Conservation (phyloP, 2,888 invertebrate species). For the Bellardia pandia region DNA sequence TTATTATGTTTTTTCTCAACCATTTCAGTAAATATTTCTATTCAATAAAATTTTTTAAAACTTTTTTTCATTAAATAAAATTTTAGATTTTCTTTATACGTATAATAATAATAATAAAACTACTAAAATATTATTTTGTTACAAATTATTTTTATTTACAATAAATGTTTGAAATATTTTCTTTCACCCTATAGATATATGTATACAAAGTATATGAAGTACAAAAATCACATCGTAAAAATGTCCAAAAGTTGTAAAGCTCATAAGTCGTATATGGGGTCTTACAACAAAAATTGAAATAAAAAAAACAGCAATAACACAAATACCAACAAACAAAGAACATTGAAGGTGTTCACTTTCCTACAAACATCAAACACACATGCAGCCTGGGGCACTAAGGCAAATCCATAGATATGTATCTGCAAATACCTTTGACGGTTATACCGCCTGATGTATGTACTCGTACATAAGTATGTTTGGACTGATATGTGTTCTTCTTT, state of each 20-base stretch:
- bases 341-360: conserved; percentile 45
- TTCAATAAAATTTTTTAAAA: too few relatives aligned
- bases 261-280: conserved; percentile 78
- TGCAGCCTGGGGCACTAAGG: not conserved
- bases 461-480: not conserved
- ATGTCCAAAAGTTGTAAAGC: conserved; percentile 81
- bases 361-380: not conserved
- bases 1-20: too few relatives aligned
- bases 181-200: conserved; percentile 5
- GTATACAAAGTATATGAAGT: conserved; percentile 22
- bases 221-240: conserved; percentile 82
- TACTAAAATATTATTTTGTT: too few relatives aligned
- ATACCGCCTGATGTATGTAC: not conserved
- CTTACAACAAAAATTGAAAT: conserved; percentile 17
- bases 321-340: conserved; percentile 19
- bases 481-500: conserved; percentile 51
- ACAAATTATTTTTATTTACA: too few relatives aligned
- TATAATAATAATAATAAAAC: too few relatives aligned
- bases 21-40: too few relatives aligned
- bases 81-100: too few relatives aligned
- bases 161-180: not conserved
- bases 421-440: not conserved
- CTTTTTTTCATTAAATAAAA: too few relatives aligned
- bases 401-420: too few relatives aligned
- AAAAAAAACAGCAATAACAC: not conserved